Evolutionary conservation across 2,113 vertebrate genomes (phyloP), one percentile per base, ranked within the genome.

Genomic region (Prunella himalayana): DNA sequence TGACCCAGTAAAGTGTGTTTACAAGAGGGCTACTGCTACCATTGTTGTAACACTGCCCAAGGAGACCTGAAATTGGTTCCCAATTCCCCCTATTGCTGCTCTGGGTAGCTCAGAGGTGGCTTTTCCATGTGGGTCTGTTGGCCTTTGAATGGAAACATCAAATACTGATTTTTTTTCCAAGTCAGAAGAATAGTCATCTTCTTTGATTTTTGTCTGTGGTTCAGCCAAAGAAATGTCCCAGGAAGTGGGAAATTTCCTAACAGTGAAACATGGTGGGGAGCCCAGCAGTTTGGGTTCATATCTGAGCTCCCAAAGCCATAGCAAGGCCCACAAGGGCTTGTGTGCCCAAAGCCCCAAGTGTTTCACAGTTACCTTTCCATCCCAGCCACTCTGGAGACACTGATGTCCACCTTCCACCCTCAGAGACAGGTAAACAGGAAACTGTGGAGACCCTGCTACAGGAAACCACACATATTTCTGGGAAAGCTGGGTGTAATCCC

Each of bases 1-100:
- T 92, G 89, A 94, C 63, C 71, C 53, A 49, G 56, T 50, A 27
- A 93, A 92, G 64, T 24, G 60, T 81, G 56, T 86, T 92, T 88
- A 93, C 68, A 90, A 65, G 35, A 41, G 39, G 15, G 39, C 22
- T 42, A 1, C 51, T 53, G 35, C 82, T 82, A 17, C 69, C 72
- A 51, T 6, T 69, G 87, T 66, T 59, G 37, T 21, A 39, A 16
- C 63, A 35, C 49, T 35, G 70, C 70, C 35, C 1, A 11, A 44
- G 70, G 45, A 76, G 28, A 45, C 53, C 33, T 45, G 50, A 70
- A 54, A 41, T 2, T 45, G 30, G 30, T 20, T 80, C 68, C 30
- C 49, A 41, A 0, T 31, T 45, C 9, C 30, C 20, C 35, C 17
- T 15, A 0, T 3, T 6, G 14, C 35, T 37, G 41, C 53, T 49